Base-by-base conservation (phyloP, 1,140 invertebrate species). In the Lordiphosa clarofinis region DNA sequence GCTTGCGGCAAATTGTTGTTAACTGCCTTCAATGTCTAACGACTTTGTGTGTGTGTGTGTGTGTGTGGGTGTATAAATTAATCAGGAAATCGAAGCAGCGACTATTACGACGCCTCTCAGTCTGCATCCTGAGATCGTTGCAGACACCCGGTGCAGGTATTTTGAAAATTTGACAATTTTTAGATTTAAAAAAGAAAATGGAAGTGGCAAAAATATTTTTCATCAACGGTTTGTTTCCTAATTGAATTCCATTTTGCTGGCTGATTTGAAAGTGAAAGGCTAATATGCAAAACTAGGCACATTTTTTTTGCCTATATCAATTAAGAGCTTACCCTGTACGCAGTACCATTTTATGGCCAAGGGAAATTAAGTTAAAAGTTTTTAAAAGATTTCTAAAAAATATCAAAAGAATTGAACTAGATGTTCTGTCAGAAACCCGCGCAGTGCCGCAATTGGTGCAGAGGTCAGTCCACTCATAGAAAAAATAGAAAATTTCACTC, bases 1-100 rank as follows among this genome's bases (percentile, higher is more conserved):
- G 72, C 76, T 76, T 81, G 76, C 76, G 78, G 76, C 76, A 82
- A 82, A 84, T 82, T 82, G 76, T 82, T 82, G 67, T 71, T 82
- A 84, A 81, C 72, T 66, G 52, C 31, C 56, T 61, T 7, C 28
- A 31, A 31, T 31, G 28, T 31, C 28, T 31, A 31, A 31, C 28
- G 6, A 31, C 28, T 31, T 5, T 28, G 24, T 28, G 24, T 28
- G 24, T 7, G 24, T 28, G 28, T 31, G 28, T 31, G 19, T 19
- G 3, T 2, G 24, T 5, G 24, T 28, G 24, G 28, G 56, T 52
- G 59, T 78, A 82, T 82, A 82, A 82, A 82, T 82, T 84, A 82
- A 82, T 82, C 78, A 82, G 76, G 76, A 82, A 82, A 82, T 82
- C 72, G 76, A 82, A 69, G 62, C 53, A 62, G 65, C 59, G 53